phyloP scores from a whole-genome alignment of 1,140 invertebrate species.

The Drosophila sturtevanti region DNA sequence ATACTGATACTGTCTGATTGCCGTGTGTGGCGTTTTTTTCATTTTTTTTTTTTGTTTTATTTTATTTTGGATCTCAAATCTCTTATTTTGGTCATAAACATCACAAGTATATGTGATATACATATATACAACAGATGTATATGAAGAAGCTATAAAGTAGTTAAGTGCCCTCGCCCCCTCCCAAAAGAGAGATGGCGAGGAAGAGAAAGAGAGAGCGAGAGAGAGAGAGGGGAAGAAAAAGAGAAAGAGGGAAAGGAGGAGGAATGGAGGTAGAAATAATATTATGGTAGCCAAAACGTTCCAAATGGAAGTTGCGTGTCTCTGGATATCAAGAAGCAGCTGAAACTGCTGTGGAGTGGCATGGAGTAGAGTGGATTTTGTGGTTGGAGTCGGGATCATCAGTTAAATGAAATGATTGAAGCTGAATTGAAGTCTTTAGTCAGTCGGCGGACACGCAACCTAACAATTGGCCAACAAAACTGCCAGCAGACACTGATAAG shows the following conservation, averaged over 20 bases:
- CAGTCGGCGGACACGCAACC: slow-evolving; percentile 66
- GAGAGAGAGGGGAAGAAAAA: background rate
- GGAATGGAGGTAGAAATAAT: slow-evolving; percentile 24
- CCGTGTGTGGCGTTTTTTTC: slow-evolving; percentile 12
- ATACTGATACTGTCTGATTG: slow-evolving; percentile 29
- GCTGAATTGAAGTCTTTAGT: slow-evolving; percentile 80
- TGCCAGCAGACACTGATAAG: slow-evolving; percentile 57
- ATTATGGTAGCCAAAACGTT: slow-evolving; percentile 73
- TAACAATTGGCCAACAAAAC: slow-evolving; percentile 66
- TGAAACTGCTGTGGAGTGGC: background rate
- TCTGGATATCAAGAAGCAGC: slow-evolving; percentile 4
- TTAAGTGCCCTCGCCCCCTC: slow-evolving; percentile 65
- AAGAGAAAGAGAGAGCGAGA: background rate
- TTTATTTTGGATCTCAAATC: slow-evolving; percentile 29
- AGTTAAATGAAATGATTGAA: slow-evolving; percentile 81
- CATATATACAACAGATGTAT: slow-evolving; percentile 14
- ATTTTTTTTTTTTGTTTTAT: too few species aligned
- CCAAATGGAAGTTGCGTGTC: slow-evolving; percentile 69
- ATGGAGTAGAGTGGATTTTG: slow-evolving; percentile 7
- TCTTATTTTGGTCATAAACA: slow-evolving; percentile 47
- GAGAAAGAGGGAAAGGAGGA: background rate
- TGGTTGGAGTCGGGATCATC: slow-evolving; percentile 64
- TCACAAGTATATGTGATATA: slow-evolving; percentile 70
- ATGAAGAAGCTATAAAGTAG: slow-evolving; percentile 73
- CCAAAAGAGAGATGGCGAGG: background rate